Evolutionary conservation across 2,797 vertebrate genomes (phyloP).

Genomic region (Morus bassanus): DNA sequence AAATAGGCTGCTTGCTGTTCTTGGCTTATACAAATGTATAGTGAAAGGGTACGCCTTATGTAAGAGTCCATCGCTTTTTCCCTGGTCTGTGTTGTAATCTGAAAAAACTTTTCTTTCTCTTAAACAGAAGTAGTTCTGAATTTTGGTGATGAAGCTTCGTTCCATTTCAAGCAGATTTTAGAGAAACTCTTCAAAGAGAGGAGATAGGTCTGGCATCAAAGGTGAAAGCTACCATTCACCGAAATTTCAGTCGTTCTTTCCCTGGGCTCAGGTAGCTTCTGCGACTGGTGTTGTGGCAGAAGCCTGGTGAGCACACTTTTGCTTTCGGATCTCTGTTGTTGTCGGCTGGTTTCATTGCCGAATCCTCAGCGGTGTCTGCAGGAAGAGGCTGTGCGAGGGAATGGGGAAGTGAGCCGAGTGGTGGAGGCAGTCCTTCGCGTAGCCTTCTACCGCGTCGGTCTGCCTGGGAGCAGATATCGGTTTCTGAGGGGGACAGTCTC

Average conservation of each 20-base stretch:
- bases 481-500: not conserved
- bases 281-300: not conserved
- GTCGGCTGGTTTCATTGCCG: not conserved
- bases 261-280: not conserved
- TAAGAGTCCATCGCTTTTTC: not conserved
- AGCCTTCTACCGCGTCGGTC: not conserved
- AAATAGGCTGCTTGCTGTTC: slow-evolving; percentile 21
- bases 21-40: slow-evolving; percentile 40
- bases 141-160: not conserved
- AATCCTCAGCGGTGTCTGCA: not conserved
- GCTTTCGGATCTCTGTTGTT: not conserved
- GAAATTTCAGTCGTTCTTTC: not conserved
- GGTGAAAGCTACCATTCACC: not conserved
- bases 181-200: not conserved
- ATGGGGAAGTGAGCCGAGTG: accelerated
- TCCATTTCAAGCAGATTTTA: not conserved
- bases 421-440: not conserved
- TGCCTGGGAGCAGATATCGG: not conserved
- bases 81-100: not conserved
- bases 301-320: not conserved
- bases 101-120: not conserved
- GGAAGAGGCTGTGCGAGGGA: not conserved
- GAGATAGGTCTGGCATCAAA: not conserved
- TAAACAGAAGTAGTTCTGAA: not conserved
- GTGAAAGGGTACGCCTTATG: slow-evolving; percentile 38